phyloP scores from a whole-genome alignment of 2,888 invertebrate genomes.

The Drosophila fungiperda region DNA sequence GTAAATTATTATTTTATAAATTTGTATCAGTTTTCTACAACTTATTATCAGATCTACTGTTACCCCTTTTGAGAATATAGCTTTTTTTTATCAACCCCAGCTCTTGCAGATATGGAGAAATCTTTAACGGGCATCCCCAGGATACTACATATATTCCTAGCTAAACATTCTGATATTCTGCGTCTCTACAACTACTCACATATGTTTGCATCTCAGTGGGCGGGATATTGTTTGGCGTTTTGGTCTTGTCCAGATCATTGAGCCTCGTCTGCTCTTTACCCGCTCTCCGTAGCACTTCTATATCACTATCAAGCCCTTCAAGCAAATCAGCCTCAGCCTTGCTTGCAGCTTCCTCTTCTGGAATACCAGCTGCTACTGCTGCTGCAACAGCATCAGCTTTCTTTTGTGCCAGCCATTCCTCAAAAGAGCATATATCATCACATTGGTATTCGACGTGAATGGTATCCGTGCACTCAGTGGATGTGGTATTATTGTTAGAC shows the following conservation, averaged over 20 bases:
- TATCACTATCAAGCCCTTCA: no score
- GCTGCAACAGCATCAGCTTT: slow-evolving; percentile 22
- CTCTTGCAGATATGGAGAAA: no score
- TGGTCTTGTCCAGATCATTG: slow-evolving; percentile 66
- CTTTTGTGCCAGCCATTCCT: slow-evolving; percentile 1
- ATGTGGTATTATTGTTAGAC: slow-evolving; percentile 82
- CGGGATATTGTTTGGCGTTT: slow-evolving; percentile 57
- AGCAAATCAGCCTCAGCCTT: no score
- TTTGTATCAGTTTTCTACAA: background rate
- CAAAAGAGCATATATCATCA: no score
- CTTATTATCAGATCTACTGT: background rate
- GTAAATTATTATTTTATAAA: background rate
- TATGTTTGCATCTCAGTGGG: slow-evolving; percentile 86
- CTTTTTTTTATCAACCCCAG: no score
- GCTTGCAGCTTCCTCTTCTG: slow-evolving; percentile 20
- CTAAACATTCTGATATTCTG: background rate
- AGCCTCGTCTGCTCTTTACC: slow-evolving; percentile 12
- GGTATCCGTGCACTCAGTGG: slow-evolving; percentile 71
- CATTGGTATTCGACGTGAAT: slow-evolving; percentile 43
- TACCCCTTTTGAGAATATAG: no score
- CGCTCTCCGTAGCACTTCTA: no score
- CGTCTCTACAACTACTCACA: slow-evolving; percentile 83
- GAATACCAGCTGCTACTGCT: background rate
- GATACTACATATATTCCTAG: background rate
- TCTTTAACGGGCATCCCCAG: background rate